Conservation (phyloP, 2,888 invertebrate genomes). For the Calameuta pallipes region DNA sequence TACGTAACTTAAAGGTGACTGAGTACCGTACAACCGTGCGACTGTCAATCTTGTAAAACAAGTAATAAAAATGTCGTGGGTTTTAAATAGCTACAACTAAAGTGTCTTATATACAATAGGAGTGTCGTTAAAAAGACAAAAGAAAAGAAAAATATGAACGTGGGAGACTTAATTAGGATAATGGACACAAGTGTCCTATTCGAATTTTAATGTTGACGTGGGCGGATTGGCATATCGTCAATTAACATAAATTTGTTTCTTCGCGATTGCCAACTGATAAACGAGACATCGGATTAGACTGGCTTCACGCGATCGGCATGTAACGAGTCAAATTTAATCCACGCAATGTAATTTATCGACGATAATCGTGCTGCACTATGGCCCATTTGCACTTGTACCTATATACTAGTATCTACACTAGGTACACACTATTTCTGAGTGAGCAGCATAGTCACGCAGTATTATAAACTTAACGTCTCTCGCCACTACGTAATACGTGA, state of each 20-base stretch:
- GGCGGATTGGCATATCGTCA: not conserved
- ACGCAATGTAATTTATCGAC: not conserved
- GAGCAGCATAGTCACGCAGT: constrained; percentile 2
- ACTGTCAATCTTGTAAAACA: not conserved
- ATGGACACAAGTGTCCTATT: not conserved
- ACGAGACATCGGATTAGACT: not conserved
- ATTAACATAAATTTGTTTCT: constrained; percentile 9
- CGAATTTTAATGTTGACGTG: not conserved
- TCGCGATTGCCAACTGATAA: constrained; percentile 41
- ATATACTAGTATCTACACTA: not conserved
- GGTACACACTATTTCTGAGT: not conserved
- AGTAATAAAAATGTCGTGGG: not conserved
- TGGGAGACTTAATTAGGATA: not conserved
- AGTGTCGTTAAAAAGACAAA: not conserved
- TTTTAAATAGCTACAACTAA: not conserved
- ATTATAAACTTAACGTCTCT: not conserved
- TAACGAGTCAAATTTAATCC: not conserved
- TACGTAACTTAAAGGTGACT: not conserved
- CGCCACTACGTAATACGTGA: constrained; percentile 34
- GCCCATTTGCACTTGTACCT: not conserved
- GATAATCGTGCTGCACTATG: not conserved
- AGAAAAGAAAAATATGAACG: not conserved
- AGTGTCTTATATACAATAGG: not conserved
- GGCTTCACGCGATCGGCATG: not conserved
- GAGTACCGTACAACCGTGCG: not conserved